Evolutionary conservation across 1,140 invertebrate species (phyloP), one percentile per base, ranked within the genome.

Genomic region (Bombus turneri): DNA sequence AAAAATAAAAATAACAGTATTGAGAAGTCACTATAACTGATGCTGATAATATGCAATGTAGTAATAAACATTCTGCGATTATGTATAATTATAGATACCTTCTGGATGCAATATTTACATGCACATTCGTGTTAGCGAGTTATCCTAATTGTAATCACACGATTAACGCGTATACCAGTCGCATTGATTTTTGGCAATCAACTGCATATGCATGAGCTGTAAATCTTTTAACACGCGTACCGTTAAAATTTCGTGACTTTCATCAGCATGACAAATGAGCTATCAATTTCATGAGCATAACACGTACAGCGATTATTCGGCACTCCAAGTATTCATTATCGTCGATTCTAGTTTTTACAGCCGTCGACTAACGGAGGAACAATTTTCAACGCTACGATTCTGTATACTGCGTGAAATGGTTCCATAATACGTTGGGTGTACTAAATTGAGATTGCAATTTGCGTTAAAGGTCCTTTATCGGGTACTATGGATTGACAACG

Each of bases 211-310:
- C 37, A 78, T 69, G 34, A 28, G 15, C 34, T 28, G 13, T 64
- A 78, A 78, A 69, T 83, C 81, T 83, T 78, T 83, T 68, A 83
- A 78, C 53, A 22, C 62, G 34, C 28, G 47, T 69, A 39, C 15
- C 43, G 64, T 64, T 22, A 28, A 68, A 83, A 68, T 64, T 47
- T 83, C 68, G 37, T 28, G 53, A 39, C 8, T 34, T 43, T 47
- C 66, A 62, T 62, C 68, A 2, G 25, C 53, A 37, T 79, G 75
- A 84, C 66, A 78, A 85, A 80, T 59, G 66, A 31, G 53, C 71
- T 76, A 76, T 71, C 83, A 72, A 80, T 85, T 71, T 64, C 53
- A 41, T 31, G 41, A 41, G 62, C 18, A 22, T 69, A 71, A 47
- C 47, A 59, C 69, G 18, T 25, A 53, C 37, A n/a, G 31, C 57